These are phyloP conservation scores for Alviniconcha strummeri DNA, from an alignment of 2,888 invertebrate genomes.

Conservation along the genomic window DNA sequence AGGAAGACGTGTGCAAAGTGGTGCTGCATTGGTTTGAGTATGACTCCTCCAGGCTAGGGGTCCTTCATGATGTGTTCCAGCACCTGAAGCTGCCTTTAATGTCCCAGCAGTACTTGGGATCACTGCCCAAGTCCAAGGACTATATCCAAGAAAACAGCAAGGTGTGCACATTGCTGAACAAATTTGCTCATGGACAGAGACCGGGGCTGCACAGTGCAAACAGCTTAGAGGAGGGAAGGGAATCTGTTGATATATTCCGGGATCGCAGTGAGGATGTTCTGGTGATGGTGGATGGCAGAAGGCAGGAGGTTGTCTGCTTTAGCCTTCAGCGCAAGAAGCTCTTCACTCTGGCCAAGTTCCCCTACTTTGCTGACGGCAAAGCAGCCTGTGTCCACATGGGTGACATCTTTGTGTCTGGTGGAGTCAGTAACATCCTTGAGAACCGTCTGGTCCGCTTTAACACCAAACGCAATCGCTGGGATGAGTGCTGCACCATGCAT, in stretches of 20 bases:
- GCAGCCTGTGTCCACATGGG: slow-evolving; percentile 45
- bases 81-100: slow-evolving; percentile 73
- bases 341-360: slow-evolving; percentile 46
- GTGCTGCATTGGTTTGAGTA: slow-evolving; percentile 74
- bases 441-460: slow-evolving; percentile 42
- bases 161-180: slow-evolving; percentile 25
- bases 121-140: slow-evolving; percentile 20
- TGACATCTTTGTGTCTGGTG: slow-evolving; percentile 49
- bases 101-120: slow-evolving; percentile 33
- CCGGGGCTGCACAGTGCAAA: slow-evolving; percentile 13
- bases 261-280: slow-evolving; percentile 44
- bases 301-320: slow-evolving; percentile 47
- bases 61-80: slow-evolving; percentile 75
- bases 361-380: slow-evolving; percentile 47
- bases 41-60: slow-evolving; percentile 69
- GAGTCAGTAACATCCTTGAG: slow-evolving; percentile 38
- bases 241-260: slow-evolving; percentile 25
- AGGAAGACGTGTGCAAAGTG: slow-evolving; percentile 76
- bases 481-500: slow-evolving; percentile 38
- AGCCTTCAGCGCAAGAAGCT: slow-evolving; percentile 45
- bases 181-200: slow-evolving; percentile 19
- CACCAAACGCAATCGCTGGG: slow-evolving; percentile 45
- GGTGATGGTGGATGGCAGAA: slow-evolving; percentile 46
- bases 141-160: slow-evolving; percentile 35
- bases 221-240: slow-evolving; percentile 14